phyloP scores from a whole-genome alignment of 2,888 invertebrate genomes.

The Petrolisthes manimaculis region DNA sequence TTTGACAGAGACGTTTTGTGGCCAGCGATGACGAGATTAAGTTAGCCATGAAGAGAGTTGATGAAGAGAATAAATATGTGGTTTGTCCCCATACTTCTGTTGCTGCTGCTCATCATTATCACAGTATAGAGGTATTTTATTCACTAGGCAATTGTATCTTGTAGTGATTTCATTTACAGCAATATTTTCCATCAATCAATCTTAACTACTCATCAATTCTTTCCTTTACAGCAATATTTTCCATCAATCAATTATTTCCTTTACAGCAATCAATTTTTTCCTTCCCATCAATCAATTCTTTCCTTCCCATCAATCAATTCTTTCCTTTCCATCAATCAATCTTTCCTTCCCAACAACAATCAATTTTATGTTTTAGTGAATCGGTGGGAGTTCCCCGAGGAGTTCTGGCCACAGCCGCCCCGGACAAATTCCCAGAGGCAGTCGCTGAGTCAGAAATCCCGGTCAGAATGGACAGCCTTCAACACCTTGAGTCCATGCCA shows the following conservation, averaged over 20 bases:
- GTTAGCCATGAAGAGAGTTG: constrained; percentile 22
- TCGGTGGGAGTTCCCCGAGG: constrained; percentile 19
- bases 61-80: constrained; percentile 40
- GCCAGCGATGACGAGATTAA: constrained; percentile 39
- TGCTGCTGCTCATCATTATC: constrained; percentile 45
- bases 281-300: no score
- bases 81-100: constrained; percentile 52
- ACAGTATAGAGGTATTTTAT: constrained; percentile 5
- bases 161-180: no score
- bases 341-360: no score
- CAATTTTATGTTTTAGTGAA: constrained; percentile 2
- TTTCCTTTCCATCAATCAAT: background rate
- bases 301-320: background rate
- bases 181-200: no score
- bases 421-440: constrained; percentile 65
- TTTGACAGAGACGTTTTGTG: constrained; percentile 34
- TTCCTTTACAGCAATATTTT: no score
- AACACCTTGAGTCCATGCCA: constrained; percentile 30
- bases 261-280: no score
- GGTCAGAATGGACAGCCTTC: constrained; percentile 28
- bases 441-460: constrained; percentile 37
- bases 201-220: no score
- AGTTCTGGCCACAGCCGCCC: constrained; percentile 60
- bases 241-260: no score
- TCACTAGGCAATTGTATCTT: background rate